Evolutionary conservation across 2,888 invertebrate genomes (phyloP).

Genomic region (Amphipoea oculea): DNA sequence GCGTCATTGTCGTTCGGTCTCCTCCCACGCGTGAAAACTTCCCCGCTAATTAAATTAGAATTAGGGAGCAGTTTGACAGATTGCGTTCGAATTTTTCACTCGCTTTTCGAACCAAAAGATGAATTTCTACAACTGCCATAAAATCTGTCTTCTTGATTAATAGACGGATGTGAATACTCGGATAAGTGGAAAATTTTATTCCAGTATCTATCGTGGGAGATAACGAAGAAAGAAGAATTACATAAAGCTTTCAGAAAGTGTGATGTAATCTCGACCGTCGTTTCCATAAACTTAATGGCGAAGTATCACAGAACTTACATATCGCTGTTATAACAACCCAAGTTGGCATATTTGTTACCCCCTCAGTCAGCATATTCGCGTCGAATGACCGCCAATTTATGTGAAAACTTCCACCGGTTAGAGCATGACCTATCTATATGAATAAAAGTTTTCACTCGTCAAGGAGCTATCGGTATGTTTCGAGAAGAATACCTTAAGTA

Average conservation of each 20-base stretch:
- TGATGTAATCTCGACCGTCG: slow-evolving; percentile 89
- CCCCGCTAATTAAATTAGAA: slow-evolving; percentile 89
- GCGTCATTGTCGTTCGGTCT: slow-evolving; percentile 86
- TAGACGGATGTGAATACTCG: slow-evolving; percentile 73
- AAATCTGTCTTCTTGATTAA: slow-evolving; percentile 83
- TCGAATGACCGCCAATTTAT: slow-evolving; percentile 91
- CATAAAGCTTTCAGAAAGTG: slow-evolving; percentile 89
- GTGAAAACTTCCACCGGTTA: slow-evolving; percentile 88
- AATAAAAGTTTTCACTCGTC: slow-evolving; percentile 90
- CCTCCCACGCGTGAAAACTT: slow-evolving; percentile 85
- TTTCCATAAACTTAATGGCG: slow-evolving; percentile 90
- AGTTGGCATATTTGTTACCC: slow-evolving; percentile 90
- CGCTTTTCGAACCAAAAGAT: slow-evolving; percentile 71
- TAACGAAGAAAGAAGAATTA: slow-evolving; percentile 85
- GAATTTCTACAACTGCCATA: slow-evolving; percentile 81
- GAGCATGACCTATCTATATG: slow-evolving; percentile 88
- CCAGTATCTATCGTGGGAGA: slow-evolving; percentile 73
- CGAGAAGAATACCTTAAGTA: slow-evolving; percentile 86
- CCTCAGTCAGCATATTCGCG: slow-evolving; percentile 90
- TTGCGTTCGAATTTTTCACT: slow-evolving; percentile 83
- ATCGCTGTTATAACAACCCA: slow-evolving; percentile 90
- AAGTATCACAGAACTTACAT: slow-evolving; percentile 90
- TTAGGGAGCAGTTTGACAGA: slow-evolving; percentile 88
- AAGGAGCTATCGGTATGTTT: slow-evolving; percentile 85
- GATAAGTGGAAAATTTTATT: slow-evolving; percentile 75